Base-by-base conservation (phyloP, 2,113 vertebrate species). In the Oxyruncus cristatus region DNA sequence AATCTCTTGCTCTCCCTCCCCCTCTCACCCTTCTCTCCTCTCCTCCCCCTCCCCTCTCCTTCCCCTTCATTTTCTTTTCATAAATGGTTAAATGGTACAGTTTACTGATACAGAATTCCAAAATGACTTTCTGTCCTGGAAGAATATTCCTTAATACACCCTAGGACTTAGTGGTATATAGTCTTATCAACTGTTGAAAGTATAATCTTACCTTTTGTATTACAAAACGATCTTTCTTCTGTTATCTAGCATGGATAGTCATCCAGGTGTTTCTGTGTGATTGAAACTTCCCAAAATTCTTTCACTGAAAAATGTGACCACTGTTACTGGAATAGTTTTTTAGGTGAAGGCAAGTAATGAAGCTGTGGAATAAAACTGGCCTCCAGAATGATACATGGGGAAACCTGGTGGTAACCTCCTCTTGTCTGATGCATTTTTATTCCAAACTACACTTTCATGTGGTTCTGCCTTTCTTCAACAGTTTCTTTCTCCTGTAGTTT, bases 321-420 rank as follows among this genome's bases (percentile, higher is more conserved):
- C 15, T 9, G 3, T 42, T 59, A 23, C 15, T 88, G 21, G 33
- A 67, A 39, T 13, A 30, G 4, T 39, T 76, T 76, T 94, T 85
- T 42, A 50, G 0, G 0, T 71, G 50, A 79, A 59, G 56, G 30
- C 14, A 72, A 15, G 1, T 76, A 42, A 65, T 1, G 1, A 82
- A 78, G 18, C 35, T 56, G 20, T 42, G 27, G 27, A 82, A 42
- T 56, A 78, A 47, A 18, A 42, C 21, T 42, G 17, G 2, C 18
- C 6, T 55, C 30, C 24, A 33, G 66, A 85, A 76, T 37, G 35
- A 61, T 20, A 22, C 4, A 16, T 27, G 19, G 61, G 33, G 24
- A 86, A 81, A 63, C 30, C 20, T 63, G 3, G 26, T 78, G 35
- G 30, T 72, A 85, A 63, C 13, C 12, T 75, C 15, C 14, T 65